Evolutionary conservation across 2,113 vertebrate genomes (phyloP).

Genomic region (Cynoglossus semilaevis): DNA sequence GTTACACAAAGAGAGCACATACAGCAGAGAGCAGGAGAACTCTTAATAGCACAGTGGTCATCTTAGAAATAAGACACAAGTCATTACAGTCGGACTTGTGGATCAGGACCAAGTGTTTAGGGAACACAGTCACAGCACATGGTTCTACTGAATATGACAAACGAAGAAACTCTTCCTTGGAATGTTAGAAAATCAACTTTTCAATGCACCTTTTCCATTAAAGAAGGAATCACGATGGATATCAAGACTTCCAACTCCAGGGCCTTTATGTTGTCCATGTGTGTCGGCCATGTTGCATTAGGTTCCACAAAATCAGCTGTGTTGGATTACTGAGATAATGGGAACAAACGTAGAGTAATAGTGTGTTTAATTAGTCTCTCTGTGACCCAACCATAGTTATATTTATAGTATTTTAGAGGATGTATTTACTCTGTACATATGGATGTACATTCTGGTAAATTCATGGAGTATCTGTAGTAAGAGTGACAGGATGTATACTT

Average conservation of each 20-base stretch:
- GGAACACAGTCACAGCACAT: no score
- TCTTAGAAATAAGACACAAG: no score
- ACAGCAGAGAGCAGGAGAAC: no score
- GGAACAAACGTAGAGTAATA: constrained; percentile 39
- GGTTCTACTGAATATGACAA: no score
- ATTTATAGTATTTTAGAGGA: constrained; percentile 82
- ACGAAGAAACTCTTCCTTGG: no score
- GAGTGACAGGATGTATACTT: constrained; percentile 82
- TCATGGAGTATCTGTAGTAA: constrained; percentile 75
- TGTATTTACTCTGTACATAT: constrained; percentile 90
- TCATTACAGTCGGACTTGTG: no score
- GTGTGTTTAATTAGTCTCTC: constrained; percentile 68
- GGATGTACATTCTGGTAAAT: constrained; percentile 91
- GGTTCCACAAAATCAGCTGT: constrained; percentile 25
- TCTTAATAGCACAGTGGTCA: no score
- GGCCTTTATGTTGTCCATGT: constrained; percentile 55
- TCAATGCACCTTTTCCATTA: no score
- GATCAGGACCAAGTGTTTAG: no score
- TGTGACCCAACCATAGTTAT: constrained; percentile 75
- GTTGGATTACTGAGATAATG: constrained; percentile 28
- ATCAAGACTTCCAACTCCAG: constrained; percentile 54
- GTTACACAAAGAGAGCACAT: no score
- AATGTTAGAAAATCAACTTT: no score
- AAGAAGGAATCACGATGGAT: not conserved
- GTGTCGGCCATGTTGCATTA: constrained; percentile 36